A percentile compares a stretch with the other conserved stretches of the same genome.
Evolutionary conservation across 2,113 vertebrate species (phyloP).

Genomic region (Sinocyclocheilus rhinocerous): DNA sequence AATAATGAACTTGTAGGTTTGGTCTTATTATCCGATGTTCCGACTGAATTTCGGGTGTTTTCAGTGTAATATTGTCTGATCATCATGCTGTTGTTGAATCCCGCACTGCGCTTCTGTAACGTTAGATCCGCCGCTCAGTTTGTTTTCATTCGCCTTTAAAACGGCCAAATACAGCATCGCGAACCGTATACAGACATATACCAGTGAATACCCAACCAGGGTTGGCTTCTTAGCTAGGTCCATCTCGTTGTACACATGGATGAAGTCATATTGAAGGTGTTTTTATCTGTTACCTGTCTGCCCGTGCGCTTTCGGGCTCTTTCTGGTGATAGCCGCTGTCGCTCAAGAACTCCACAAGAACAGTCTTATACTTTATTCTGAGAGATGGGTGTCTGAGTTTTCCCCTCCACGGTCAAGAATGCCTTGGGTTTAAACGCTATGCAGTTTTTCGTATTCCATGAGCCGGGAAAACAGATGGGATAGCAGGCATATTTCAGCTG

Average conservation of each 20-base stretch:
- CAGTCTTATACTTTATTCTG: slow-evolving; percentile 46
- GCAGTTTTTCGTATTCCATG: slow-evolving; percentile 40
- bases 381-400: slow-evolving; percentile 32
- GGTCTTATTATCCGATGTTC: too few species aligned
- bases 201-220: neutral
- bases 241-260: neutral
- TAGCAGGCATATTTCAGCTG: slow-evolving; percentile 71
- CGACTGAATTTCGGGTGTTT: neutral
- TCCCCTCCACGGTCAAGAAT: slow-evolving; percentile 40
- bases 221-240: neutral
- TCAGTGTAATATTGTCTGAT: neutral
- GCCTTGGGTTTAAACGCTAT: slow-evolving; percentile 38
- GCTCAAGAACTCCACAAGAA: slow-evolving; percentile 66
- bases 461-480: slow-evolving; percentile 56
- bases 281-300: slow-evolving; percentile 49
- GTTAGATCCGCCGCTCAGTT: slow-evolving; percentile 30
- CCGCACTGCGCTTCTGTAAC: slow-evolving; percentile 35
- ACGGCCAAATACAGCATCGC: slow-evolving; percentile 7
- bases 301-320: slow-evolving; percentile 55
- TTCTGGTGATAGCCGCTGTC: slow-evolving; percentile 55
- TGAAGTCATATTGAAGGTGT: neutral
- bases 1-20: neutral
- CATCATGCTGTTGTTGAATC: slow-evolving; percentile 41
- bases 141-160: slow-evolving; percentile 24
- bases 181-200: neutral